Conservation (phyloP, 2,888 invertebrate genomes). For the Lasioglossum oenotherae region DNA sequence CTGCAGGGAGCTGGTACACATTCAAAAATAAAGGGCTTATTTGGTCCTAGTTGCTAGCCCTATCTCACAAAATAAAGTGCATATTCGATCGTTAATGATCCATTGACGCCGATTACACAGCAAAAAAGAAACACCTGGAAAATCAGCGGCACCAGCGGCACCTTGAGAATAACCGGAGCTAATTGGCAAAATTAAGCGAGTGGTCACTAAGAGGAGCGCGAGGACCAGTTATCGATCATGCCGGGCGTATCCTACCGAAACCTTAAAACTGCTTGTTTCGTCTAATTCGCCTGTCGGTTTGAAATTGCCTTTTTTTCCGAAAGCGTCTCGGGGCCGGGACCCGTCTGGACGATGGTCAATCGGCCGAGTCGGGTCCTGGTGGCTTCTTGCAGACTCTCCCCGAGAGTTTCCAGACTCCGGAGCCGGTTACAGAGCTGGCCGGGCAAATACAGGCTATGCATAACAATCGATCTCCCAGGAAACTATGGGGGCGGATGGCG, state of each 20-base stretch:
- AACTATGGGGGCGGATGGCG: constrained; percentile 83
- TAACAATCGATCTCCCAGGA: constrained; percentile 84
- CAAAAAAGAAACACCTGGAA: too few relatives aligned
- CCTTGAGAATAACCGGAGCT: background rate
- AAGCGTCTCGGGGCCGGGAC: constrained; percentile 67
- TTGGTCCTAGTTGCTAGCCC: too few relatives aligned
- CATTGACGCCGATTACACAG: too few relatives aligned
- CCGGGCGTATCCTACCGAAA: constrained; percentile 54
- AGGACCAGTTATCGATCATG: constrained; percentile 61
- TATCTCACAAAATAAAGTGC: too few relatives aligned
- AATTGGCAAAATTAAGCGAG: background rate
- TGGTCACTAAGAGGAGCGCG: background rate
- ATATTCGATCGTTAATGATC: too few relatives aligned
- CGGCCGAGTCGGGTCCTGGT: constrained; percentile 64
- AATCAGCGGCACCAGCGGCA: background rate
- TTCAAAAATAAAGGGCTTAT: too few relatives aligned
- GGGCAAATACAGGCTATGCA: constrained; percentile 85
- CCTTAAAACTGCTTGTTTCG: constrained; percentile 66
- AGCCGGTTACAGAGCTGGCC: constrained; percentile 77
- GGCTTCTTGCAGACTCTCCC: constrained; percentile 70
- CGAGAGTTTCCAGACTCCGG: constrained; percentile 69
- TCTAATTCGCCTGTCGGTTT: constrained; percentile 76
- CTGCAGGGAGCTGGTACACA: background rate
- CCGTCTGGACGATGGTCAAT: constrained; percentile 75
- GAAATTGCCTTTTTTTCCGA: constrained; percentile 81